Evolutionary conservation across 2,797 vertebrate genomes (phyloP), one percentile per base, ranked within the genome.

Genomic region (Typhlichthys eigenmanni): DNA sequence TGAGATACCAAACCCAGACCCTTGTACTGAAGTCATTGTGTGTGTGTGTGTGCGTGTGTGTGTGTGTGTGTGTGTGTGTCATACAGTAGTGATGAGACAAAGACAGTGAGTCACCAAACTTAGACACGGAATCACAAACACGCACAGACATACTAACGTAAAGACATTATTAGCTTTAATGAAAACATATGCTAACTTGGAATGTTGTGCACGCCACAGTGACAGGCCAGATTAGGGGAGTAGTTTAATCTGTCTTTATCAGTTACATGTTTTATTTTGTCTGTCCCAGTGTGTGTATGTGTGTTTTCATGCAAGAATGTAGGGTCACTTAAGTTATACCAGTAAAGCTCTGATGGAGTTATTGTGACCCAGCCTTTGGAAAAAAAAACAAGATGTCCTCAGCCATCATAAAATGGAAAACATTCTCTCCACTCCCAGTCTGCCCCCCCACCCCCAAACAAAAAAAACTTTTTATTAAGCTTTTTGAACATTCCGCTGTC

Each of bases 201-300:
- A 63, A 64, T 55, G 47, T 68, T n/a, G 32, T 43, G 38, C 58
- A 59, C 51, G 59, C 57, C 34, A 10, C 45, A 13, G 65, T 71
- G 64, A 72, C 68, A 17, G 19, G 65, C 68, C 58, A 64, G 74
- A 71, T 79, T 58, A 74, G 71, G 81, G 64, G 64, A 86, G 85
- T 84, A 81, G 71, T 85, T 85, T 83, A 64, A 75, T 82, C 60
- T 71, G 45, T 61, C 71, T 82, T 89, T 87, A 89, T 91, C 85
- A 71, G 73, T 78, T 84, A 78, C 62, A 74, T 64, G 76, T 74
- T 71, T 79, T 81, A 84, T 85, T 87, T 78, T 82, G 86, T 89
- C 87, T 87, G 77, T 76, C 34, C 34, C 34, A 38, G 34, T 38
- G 14, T 9, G 24, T 34, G 29, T 16, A 19, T 57, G 60, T 34